Evolutionary conservation across 1,140 invertebrate genomes (phyloP).

Genomic region (Meloidogyne chitwoodi): DNA sequence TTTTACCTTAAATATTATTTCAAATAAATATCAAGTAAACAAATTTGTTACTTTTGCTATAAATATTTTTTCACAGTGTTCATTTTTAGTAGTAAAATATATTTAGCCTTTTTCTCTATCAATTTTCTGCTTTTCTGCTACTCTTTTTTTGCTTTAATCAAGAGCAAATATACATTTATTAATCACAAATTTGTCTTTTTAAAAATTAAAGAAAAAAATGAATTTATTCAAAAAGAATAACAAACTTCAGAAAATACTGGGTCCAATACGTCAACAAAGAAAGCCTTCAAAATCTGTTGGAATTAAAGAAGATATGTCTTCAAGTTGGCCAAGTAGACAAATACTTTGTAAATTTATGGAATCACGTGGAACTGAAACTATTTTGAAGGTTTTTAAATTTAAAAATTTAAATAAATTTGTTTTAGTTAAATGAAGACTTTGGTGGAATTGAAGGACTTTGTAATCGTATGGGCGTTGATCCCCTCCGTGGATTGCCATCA

Average conservation of each 20-base stretch:
- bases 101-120: too few species aligned
- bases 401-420: not conserved
- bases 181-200: too few species aligned
- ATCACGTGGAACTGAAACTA: constrained; percentile 79
- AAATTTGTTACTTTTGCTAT: too few species aligned
- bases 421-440: constrained; percentile 68
- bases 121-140: too few species aligned
- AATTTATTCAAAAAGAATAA: not conserved
- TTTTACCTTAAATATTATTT: too few species aligned
- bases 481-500: constrained; percentile 79
- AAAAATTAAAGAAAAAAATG: not conserved
- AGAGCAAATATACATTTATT: too few species aligned
- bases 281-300: not conserved
- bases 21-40: too few species aligned
- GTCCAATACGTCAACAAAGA: not conserved
- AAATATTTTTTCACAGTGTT: too few species aligned
- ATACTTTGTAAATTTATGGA: constrained; percentile 90
- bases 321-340: constrained; percentile 1
- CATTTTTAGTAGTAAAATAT: too few species aligned
- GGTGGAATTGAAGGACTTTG: constrained; percentile 82
- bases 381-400: constrained; percentile 65
- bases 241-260: not conserved
- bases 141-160: too few species aligned
- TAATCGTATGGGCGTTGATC: constrained; percentile 83
- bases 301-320: not conserved